Evolutionary conservation across 2,797 vertebrate species (phyloP).

Genomic region (Percopsis omiscomaycus): DNA sequence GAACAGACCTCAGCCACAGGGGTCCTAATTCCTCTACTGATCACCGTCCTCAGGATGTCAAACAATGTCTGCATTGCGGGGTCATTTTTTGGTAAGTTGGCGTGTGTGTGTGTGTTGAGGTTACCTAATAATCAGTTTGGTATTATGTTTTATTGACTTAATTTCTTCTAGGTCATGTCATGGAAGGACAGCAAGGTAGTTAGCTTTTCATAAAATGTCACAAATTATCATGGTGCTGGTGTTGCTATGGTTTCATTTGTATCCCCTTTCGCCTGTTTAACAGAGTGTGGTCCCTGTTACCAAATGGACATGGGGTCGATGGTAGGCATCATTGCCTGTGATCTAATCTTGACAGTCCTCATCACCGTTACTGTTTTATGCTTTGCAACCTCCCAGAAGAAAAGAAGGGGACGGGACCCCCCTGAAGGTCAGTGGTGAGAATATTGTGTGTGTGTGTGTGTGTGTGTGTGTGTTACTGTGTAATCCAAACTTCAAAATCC

Average conservation of each 20-base stretch:
- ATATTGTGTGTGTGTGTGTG: background rate
- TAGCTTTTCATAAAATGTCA: background rate
- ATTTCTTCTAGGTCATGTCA: conserved; percentile 59
- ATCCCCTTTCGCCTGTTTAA: conserved; percentile 1
- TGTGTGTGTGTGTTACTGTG: conserved; percentile 1
- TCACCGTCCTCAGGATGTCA: conserved; percentile 48
- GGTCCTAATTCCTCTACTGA: no score
- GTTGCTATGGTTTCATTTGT: background rate
- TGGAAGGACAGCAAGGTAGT: conserved; percentile 64
- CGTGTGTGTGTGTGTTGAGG: conserved; percentile 2
- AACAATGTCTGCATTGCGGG: conserved; percentile 55
- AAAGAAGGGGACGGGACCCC: conserved; percentile 45
- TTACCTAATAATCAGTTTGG: background rate
- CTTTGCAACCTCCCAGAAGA: conserved; percentile 57
- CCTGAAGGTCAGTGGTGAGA: conserved; percentile 54
- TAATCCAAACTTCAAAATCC: conserved; percentile 2
- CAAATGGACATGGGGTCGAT: conserved; percentile 66
- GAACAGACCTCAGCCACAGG: conserved; percentile 8
- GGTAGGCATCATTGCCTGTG: conserved; percentile 71
- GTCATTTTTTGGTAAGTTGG: conserved; percentile 71
- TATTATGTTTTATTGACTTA: background rate
- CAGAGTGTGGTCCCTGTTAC: conserved; percentile 74
- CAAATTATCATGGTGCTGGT: background rate
- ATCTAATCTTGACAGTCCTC: conserved; percentile 77
- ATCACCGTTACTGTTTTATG: conserved; percentile 74